Evolutionary conservation across 2,888 invertebrate species (phyloP).

Genomic region (Stenurella melanura): DNA sequence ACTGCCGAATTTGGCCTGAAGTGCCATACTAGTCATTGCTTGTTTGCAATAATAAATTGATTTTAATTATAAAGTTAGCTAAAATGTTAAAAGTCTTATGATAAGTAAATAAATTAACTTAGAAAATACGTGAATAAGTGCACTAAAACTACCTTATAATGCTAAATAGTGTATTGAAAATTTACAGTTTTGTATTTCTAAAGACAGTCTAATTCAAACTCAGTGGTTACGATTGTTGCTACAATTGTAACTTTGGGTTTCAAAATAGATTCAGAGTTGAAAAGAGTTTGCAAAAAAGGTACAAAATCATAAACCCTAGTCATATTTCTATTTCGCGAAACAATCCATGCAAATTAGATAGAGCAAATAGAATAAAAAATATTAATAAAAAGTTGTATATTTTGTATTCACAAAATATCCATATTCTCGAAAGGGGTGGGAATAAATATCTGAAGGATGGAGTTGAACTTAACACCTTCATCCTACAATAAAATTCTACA

Average conservation of each 20-base stretch:
- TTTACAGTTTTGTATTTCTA: neutral
- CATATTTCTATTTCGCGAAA: no score
- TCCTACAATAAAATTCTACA: no score
- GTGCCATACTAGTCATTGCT: constrained; percentile 56
- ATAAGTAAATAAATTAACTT: constrained; percentile 17
- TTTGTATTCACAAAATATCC: no score
- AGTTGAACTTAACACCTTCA: no score
- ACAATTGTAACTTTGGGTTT: neutral
- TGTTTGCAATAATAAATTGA: constrained; percentile 42
- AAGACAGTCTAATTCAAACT: neutral
- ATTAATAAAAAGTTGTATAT: no score
- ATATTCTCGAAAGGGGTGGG: no score
- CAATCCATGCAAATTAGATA: no score
- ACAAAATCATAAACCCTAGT: no score
- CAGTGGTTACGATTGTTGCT: neutral
- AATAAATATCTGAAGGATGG: no score
- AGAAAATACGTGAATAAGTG: constrained; percentile 22
- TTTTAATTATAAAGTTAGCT: constrained; percentile 28
- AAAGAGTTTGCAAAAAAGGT: no score
- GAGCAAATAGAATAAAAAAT: no score
- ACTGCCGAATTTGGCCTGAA: constrained; percentile 60
- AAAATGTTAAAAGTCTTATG: constrained; percentile 26
- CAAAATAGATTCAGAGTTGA: neutral
- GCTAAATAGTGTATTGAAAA: constrained; percentile 29
- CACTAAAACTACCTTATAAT: constrained; percentile 14